Conservation (phyloP, 2,113 vertebrate genomes). For the Macquaria australasica region DNA sequence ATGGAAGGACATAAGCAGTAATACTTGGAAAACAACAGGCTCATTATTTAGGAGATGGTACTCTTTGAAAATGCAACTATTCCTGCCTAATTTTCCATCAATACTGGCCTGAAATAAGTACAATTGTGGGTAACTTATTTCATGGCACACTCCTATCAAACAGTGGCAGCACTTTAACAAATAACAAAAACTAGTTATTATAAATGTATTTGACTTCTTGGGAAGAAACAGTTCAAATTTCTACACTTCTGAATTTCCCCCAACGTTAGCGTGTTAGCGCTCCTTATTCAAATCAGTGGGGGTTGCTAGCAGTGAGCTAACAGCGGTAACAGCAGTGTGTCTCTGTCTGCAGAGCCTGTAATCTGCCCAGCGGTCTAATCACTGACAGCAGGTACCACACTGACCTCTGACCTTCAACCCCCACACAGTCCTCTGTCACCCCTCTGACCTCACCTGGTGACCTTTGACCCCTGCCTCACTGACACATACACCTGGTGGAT, state of each 20-base stretch:
- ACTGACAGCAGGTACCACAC: conserved; percentile 83
- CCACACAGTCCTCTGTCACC: conserved; percentile 32
- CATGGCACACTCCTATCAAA: too few relatives aligned
- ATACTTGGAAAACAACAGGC: not conserved
- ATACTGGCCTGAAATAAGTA: too few relatives aligned
- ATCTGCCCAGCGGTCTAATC: conserved; percentile 85
- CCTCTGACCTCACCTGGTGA: conserved; percentile 54
- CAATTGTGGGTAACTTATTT: too few relatives aligned
- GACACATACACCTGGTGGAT: conserved; percentile 45
- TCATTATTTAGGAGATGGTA: too few relatives aligned
- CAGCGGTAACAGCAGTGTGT: conserved; percentile 64
- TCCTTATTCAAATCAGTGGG: not conserved
- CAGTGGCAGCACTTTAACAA: too few relatives aligned
- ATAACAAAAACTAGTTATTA: too few relatives aligned
- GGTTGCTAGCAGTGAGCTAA: conserved; percentile 40
- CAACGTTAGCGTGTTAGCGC: conserved; percentile 34
- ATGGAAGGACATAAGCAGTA: not conserved
- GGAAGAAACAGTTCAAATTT: not conserved
- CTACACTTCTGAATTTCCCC: not conserved
- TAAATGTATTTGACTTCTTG: not conserved
- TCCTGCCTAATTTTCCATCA: too few relatives aligned
- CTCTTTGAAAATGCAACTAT: too few relatives aligned
- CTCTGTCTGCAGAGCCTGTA: conserved; percentile 81
- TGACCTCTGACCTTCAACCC: conserved; percentile 63
- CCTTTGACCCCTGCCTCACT: conserved; percentile 38